Conservation (phyloP, 2,797 vertebrate genomes). For the Halcyon leucocephala region DNA sequence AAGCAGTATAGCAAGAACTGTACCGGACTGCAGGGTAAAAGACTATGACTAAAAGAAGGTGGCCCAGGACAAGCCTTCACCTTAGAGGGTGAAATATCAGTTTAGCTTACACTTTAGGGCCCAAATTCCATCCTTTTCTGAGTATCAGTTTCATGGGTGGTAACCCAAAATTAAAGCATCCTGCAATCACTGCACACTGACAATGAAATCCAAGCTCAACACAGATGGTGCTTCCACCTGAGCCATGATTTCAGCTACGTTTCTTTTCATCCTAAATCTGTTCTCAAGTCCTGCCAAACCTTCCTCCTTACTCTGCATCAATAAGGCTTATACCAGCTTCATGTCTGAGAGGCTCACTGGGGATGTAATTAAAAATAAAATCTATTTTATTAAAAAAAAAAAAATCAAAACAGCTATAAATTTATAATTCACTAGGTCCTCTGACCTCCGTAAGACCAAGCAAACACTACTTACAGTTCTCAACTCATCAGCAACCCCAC, state of each 20-base stretch:
- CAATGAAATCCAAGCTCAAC: background rate
- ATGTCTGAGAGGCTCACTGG: background rate
- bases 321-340: background rate
- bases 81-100: background rate
- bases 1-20: accelerated
- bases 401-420: background rate
- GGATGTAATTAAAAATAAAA: background rate
- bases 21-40: background rate
- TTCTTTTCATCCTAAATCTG: background rate
- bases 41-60: background rate
- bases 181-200: background rate
- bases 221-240: background rate
- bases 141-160: background rate
- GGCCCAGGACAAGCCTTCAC: background rate
- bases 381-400: background rate
- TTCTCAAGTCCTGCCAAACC: background rate
- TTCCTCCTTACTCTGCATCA: background rate
- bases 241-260: background rate
- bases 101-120: background rate
- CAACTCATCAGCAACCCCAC: background rate
- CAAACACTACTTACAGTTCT: background rate
- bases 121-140: background rate
- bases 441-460: background rate
- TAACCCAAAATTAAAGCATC: background rate
- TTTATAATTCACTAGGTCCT: background rate